Evolutionary conservation across 2,888 invertebrate species (phyloP).

Genomic region (Carabus problematicus): DNA sequence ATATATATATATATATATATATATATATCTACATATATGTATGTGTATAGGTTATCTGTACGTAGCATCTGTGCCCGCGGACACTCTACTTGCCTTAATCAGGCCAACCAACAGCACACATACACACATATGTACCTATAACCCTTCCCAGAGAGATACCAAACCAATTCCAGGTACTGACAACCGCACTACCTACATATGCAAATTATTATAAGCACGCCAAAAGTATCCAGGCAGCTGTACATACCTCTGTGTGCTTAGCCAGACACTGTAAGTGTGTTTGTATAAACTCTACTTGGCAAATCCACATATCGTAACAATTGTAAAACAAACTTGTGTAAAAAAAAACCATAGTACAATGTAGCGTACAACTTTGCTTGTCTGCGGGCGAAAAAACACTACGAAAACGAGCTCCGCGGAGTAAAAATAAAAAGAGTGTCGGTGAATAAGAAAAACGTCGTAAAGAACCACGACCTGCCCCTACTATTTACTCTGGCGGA

Average conservation of each 20-base stretch:
- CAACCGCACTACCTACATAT: neutral
- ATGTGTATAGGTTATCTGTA: conserved; percentile 46
- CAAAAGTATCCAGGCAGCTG: too few species aligned
- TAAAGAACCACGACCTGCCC: conserved; percentile 60
- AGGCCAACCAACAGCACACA: conserved; percentile 38
- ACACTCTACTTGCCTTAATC: conserved; percentile 47
- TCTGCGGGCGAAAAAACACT: conserved; percentile 45
- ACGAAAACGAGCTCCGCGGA: conserved; percentile 28
- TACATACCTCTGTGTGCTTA: too few species aligned
- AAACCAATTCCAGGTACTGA: neutral
- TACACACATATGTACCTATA: conserved; percentile 6
- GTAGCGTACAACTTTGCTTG: too few species aligned
- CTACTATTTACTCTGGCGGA: conserved; percentile 54
- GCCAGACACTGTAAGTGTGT: too few species aligned
- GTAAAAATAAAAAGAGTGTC: conserved; percentile 43
- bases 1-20: neutral
- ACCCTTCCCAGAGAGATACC: neutral
- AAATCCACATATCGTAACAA: too few species aligned
- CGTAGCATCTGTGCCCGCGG: conserved; percentile 51
- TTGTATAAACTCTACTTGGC: too few species aligned
- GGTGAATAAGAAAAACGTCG: conserved; percentile 55
- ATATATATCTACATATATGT: conserved; percentile 17
- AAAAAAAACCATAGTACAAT: conserved; percentile 29
- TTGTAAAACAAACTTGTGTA: too few species aligned
- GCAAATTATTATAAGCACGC: too few species aligned